Evolutionary conservation across 2,797 vertebrate genomes (phyloP).

Genomic region (Tadarida brasiliensis): DNA sequence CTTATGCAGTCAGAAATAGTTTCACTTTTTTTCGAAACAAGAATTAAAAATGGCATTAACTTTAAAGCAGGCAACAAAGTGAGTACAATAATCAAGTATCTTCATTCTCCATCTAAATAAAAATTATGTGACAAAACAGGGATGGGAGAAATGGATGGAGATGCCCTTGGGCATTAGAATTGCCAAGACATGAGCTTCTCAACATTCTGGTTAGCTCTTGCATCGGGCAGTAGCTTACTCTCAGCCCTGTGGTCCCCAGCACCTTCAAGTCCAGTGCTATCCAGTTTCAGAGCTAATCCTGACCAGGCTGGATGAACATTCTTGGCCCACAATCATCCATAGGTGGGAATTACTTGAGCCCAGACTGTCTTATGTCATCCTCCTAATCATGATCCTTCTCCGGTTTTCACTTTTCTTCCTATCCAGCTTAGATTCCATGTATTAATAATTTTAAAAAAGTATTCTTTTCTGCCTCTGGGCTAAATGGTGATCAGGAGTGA

Average conservation of each 20-base stretch:
- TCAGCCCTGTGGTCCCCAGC: neutral
- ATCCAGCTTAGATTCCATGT: neutral
- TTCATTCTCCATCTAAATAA: conserved; percentile 57
- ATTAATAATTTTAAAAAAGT: neutral
- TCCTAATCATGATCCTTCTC: neutral
- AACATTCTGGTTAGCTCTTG: conserved; percentile 30
- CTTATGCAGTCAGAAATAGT: conserved; percentile 58
- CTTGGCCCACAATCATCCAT: neutral
- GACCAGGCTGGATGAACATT: neutral
- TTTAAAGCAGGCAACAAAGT: conserved; percentile 36
- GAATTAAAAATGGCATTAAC: conserved; percentile 63
- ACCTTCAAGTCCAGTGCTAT: neutral
- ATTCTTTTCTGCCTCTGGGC: neutral
- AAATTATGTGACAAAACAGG: conserved; percentile 60
- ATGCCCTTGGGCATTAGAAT: neutral
- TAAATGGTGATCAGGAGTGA: conserved; percentile 26
- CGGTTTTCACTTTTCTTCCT: neutral
- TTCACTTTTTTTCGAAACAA: conserved; percentile 58
- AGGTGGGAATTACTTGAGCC: neutral
- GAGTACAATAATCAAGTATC: neutral
- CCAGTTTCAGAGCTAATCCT: neutral
- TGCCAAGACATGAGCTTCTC: conserved; percentile 6
- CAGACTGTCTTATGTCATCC: neutral
- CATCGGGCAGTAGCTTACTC: neutral
- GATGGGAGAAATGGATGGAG: neutral